A percentile compares a stretch with the other conserved stretches of the same genome.
These are phyloP conservation scores for Actinernus sp. DNA, from an alignment of 92 coral and sea anemone species.

Conservation along the genomic window DNA sequence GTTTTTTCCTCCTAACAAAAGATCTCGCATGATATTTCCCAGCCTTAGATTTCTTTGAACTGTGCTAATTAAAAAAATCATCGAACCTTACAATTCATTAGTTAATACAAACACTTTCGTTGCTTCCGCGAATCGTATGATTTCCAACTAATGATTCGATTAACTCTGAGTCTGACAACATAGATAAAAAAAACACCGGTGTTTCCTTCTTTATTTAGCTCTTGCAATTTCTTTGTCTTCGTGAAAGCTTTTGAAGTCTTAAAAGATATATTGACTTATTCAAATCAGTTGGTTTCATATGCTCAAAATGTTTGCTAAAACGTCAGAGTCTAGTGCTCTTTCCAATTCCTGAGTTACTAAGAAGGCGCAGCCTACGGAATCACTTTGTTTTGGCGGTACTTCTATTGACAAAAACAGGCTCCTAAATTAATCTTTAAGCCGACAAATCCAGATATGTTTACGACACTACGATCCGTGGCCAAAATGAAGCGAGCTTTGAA, in stretches of 20 bases:
- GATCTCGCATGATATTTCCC: neutral
- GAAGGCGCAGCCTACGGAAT: neutral
- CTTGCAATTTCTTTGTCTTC: neutral
- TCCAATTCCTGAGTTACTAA: constrained; percentile 32
- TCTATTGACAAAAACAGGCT: constrained; percentile 11
- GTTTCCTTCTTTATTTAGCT: too few relatives aligned
- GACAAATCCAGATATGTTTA: constrained; percentile 57
- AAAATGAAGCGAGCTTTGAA: constrained; percentile 84
- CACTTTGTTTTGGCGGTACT: constrained; percentile 15
- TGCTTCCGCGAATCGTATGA: too few relatives aligned
- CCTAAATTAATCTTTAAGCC: constrained; percentile 30
- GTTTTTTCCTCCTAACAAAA: neutral
- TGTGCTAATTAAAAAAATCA: neutral
- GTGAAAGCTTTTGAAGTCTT: neutral
- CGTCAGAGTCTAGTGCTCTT: constrained; percentile 1
- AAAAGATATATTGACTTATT: constrained; percentile 2
- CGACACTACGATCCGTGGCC: constrained; percentile 79
- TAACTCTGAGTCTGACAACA: too few relatives aligned
- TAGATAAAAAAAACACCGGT: too few relatives aligned
- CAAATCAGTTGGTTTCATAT: neutral
- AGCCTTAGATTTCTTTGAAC: neutral
- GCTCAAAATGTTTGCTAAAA: constrained; percentile 4
- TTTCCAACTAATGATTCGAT: too few relatives aligned
- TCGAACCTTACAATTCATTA: too few relatives aligned
- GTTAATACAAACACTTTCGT: too few relatives aligned